Percentiles rank a stretch among this genome's conserved stretches.
Evolutionary conservation across 1,140 invertebrate species (phyloP).

Genomic region (Drosophila truncata): DNA sequence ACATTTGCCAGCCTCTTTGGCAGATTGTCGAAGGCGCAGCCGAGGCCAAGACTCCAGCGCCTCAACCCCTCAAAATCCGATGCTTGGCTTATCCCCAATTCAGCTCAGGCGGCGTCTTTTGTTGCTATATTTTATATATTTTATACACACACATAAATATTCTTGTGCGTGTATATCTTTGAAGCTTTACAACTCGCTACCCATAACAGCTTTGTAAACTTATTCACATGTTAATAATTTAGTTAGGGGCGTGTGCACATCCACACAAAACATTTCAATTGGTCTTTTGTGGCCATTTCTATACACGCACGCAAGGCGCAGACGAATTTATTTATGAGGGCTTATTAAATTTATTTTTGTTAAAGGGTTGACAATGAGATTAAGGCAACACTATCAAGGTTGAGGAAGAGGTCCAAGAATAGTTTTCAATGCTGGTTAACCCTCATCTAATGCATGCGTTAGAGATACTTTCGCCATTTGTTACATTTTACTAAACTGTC

Average conservation of each 20-base stretch:
- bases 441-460: neutral
- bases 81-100: slow-evolving; percentile 42
- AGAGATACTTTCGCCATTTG: neutral
- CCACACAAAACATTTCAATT: slow-evolving; percentile 40
- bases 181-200: slow-evolving; percentile 27
- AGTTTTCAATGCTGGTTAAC: slow-evolving; percentile 10
- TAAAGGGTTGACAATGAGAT: slow-evolving; percentile 20
- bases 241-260: slow-evolving; percentile 40
- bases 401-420: neutral
- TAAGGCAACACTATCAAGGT: neutral
- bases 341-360: slow-evolving; percentile 16
- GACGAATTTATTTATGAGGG: slow-evolving; percentile 33
- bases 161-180: slow-evolving; percentile 1
- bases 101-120: slow-evolving; percentile 29
- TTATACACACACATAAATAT: neutral
- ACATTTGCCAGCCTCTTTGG: slow-evolving; percentile 66
- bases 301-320: neutral
- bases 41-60: neutral
- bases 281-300: slow-evolving; percentile 26
- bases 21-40: slow-evolving; percentile 22
- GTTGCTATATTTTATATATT: slow-evolving; percentile 7
- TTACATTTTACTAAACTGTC: neutral
- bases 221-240: slow-evolving; percentile 74
- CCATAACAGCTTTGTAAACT: slow-evolving; percentile 52
- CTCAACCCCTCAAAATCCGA: slow-evolving; percentile 4